phyloP scores from a whole-genome alignment of 2,797 vertebrate species.

The Peromyscus eremicus region DNA sequence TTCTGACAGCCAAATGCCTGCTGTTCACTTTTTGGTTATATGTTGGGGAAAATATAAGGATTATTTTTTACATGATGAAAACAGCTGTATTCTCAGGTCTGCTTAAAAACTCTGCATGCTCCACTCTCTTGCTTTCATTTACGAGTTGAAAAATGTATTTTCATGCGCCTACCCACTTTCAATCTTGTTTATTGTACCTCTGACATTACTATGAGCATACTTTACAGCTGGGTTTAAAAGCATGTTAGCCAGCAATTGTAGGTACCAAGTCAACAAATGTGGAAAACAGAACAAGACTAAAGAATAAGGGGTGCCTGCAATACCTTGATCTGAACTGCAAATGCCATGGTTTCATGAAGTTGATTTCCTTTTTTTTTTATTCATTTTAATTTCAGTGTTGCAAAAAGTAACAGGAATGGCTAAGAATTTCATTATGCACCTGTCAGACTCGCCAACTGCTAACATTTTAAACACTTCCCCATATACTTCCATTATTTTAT shows the following conservation, averaged over 20 bases:
- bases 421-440: not conserved
- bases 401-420: not conserved
- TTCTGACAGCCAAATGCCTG: constrained; percentile 80
- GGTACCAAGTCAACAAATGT: constrained; percentile 18
- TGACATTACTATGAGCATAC: not conserved
- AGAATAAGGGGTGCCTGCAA: not conserved
- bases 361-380: not conserved
- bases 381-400: constrained; percentile 16
- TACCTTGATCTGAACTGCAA: constrained; percentile 14
- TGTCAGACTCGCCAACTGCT: not conserved
- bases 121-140: constrained; percentile 47
- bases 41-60: constrained; percentile 71
- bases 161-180: constrained; percentile 36
- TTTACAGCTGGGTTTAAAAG: constrained; percentile 59
- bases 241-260: not conserved
- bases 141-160: constrained; percentile 62
- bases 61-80: constrained; percentile 67
- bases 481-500: not conserved
- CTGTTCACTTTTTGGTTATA: constrained; percentile 75
- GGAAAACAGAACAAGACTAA: constrained; percentile 20
- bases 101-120: constrained; percentile 59
- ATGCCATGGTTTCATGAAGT: not conserved
- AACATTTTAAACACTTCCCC: not conserved
- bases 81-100: constrained; percentile 56
- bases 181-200: not conserved